Evolutionary conservation across 2,797 vertebrate genomes (phyloP).

Genomic region (Xenopus petersii): DNA sequence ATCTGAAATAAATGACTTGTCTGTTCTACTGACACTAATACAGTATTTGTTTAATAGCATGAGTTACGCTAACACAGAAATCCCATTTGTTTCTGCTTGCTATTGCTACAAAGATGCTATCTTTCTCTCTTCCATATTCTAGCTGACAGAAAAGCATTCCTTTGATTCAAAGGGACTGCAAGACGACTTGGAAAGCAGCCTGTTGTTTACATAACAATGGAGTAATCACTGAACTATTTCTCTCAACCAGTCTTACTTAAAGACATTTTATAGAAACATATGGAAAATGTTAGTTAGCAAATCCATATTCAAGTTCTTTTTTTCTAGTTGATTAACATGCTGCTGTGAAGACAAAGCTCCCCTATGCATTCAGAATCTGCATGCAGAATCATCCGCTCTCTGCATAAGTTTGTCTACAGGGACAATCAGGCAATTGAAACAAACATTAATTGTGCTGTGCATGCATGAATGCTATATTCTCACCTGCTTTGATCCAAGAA

Average conservation of each 20-base stretch:
- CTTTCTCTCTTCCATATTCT: too few relatives aligned
- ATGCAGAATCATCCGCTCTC: constrained; percentile 6
- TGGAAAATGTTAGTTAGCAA: not conserved
- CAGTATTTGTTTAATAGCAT: too few relatives aligned
- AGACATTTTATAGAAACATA: not conserved
- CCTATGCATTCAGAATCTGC: not conserved
- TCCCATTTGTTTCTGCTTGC: too few relatives aligned
- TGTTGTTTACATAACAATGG: constrained; percentile 1
- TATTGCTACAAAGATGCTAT: too few relatives aligned
- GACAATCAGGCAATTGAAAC: constrained; percentile 4
- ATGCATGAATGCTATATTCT: constrained; percentile 8
- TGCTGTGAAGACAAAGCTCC: constrained; percentile 14
- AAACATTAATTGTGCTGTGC: constrained; percentile 19
- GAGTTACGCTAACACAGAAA: too few relatives aligned
- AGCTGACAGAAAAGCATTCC: too few relatives aligned
- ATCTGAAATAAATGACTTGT: too few relatives aligned
- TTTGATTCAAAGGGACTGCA: not conserved
- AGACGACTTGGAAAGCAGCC: not conserved
- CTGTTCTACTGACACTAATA: too few relatives aligned
- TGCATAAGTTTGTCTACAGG: not conserved
- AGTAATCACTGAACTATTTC: constrained; percentile 3
- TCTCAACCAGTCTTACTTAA: not conserved
- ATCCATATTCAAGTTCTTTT: constrained; percentile 27
- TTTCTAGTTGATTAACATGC: constrained; percentile 1
- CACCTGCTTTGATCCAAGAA: constrained; percentile 45